These are phyloP conservation scores for Hydrotaea cyrtoneurina DNA, from an alignment of 2,888 invertebrate species.

Conservation along the genomic window DNA sequence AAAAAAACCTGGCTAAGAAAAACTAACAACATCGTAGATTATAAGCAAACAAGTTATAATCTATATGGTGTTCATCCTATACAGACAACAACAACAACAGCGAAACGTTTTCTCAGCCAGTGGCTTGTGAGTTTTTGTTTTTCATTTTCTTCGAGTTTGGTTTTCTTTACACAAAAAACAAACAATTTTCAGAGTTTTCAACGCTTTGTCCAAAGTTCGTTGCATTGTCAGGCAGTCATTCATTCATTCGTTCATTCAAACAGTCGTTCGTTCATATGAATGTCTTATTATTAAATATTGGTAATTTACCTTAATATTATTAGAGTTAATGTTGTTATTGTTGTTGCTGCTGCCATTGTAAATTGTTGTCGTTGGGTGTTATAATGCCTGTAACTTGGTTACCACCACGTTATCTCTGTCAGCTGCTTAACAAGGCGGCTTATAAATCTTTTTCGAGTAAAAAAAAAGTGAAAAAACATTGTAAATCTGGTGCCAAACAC, in stretches of 20 bases:
- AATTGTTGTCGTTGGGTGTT: slow-evolving; percentile 34
- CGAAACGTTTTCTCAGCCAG: neutral
- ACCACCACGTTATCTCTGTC: too few relatives aligned
- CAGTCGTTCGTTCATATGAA: slow-evolving; percentile 25
- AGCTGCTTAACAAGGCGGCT: too few relatives aligned
- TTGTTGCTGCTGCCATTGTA: neutral
- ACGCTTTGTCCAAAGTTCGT: slow-evolving; percentile 58
- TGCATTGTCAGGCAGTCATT: slow-evolving; percentile 44
- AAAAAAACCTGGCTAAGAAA: neutral
- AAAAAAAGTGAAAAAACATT: slow-evolving; percentile 6
- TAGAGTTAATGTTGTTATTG: slow-evolving; percentile 26
- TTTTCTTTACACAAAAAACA: neutral
- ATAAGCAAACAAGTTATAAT: slow-evolving; percentile 15
- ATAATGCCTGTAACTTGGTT: too few relatives aligned
- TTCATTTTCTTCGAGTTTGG: neutral
- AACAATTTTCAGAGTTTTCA: neutral
- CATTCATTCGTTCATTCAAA: neutral
- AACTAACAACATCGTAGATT: slow-evolving; percentile 17
- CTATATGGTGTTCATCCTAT: neutral
- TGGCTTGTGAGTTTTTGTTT: neutral
- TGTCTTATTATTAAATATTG: slow-evolving; percentile 24
- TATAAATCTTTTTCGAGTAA: neutral
- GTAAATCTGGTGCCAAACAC: slow-evolving; percentile 48
- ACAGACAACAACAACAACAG: neutral
- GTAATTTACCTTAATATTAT: slow-evolving; percentile 50